Evolutionary conservation across 2,113 vertebrate genomes (phyloP).

Genomic region (Neogale vison): DNA sequence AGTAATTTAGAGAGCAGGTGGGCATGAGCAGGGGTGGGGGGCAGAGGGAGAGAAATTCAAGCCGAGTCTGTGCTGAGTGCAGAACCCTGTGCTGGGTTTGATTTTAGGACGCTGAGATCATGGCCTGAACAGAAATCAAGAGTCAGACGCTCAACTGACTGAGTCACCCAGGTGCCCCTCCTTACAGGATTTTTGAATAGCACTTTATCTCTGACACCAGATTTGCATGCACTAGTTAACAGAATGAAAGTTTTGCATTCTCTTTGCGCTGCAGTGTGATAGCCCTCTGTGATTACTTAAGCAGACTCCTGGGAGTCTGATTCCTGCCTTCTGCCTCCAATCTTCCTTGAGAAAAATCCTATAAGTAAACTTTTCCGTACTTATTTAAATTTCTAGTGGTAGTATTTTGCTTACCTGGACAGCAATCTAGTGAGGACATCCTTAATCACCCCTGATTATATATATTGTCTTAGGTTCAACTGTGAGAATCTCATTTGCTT

Average conservation of each 20-base stretch:
- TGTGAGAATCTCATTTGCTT: not conserved
- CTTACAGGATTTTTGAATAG: not conserved
- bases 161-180: not conserved
- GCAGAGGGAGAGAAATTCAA: not conserved
- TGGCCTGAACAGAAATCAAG: not conserved
- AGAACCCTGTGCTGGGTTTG: fast-evolving
- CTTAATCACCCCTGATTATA: not conserved
- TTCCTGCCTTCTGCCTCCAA: not conserved
- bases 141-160: not conserved
- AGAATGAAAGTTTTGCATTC: not conserved
- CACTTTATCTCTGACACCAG: not conserved
- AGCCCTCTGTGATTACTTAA: not conserved
- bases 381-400: not conserved
- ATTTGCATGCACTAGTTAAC: not conserved
- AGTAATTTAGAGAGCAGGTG: not conserved
- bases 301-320: not conserved
- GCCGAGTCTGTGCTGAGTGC: not conserved
- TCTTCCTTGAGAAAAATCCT: not conserved
- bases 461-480: not conserved
- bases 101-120: not conserved
- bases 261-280: not conserved
- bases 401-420: not conserved
- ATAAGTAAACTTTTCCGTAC: not conserved
- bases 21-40: too few relatives aligned
- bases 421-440: not conserved